These are phyloP conservation scores for Cyrtorhinus lividipennis DNA, from an alignment of 1,140 invertebrate genomes.

Conservation along the genomic window DNA sequence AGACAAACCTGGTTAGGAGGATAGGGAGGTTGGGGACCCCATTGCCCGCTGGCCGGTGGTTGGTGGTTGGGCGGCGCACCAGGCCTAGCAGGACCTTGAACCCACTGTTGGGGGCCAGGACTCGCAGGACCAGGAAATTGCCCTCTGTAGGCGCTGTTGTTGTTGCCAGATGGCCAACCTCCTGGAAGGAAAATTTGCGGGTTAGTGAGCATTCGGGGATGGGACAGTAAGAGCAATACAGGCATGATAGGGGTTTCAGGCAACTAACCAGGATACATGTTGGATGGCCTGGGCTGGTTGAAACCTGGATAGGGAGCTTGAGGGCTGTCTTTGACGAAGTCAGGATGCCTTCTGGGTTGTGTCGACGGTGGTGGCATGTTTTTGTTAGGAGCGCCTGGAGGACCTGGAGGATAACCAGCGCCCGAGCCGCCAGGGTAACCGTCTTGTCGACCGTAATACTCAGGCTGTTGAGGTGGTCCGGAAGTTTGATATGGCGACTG, in stretches of 20 bases:
- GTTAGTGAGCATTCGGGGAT: background rate
- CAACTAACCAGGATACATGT: constrained; percentile 35
- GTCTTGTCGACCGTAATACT: constrained; percentile 24
- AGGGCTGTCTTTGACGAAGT: constrained; percentile 64
- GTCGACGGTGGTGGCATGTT: constrained; percentile 48
- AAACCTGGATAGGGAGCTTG: constrained; percentile 32
- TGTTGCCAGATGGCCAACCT: constrained; percentile 35
- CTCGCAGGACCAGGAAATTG: constrained; percentile 25
- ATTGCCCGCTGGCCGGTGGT: constrained; percentile 34
- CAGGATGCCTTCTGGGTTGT: constrained; percentile 64
- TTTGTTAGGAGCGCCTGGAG: constrained; percentile 33
- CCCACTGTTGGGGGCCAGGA: constrained; percentile 27
- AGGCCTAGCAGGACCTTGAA: constrained; percentile 27
- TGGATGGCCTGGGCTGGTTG: constrained; percentile 36
- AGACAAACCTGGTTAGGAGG: constrained; percentile 25
- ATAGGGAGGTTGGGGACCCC: constrained; percentile 27
- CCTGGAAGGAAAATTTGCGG: constrained; percentile 4
- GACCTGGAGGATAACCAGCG: constrained; percentile 13
- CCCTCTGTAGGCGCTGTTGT: constrained; percentile 32
- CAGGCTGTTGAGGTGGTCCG: constrained; percentile 26
- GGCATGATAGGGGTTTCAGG: background rate
- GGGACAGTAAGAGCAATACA: too few species aligned
- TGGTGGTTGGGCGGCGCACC: constrained; percentile 22
- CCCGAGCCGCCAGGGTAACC: constrained; percentile 26
- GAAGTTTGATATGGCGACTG: background rate